Base-by-base conservation (phyloP, 1,140 invertebrate species). In the Apis laboriosa region DNA sequence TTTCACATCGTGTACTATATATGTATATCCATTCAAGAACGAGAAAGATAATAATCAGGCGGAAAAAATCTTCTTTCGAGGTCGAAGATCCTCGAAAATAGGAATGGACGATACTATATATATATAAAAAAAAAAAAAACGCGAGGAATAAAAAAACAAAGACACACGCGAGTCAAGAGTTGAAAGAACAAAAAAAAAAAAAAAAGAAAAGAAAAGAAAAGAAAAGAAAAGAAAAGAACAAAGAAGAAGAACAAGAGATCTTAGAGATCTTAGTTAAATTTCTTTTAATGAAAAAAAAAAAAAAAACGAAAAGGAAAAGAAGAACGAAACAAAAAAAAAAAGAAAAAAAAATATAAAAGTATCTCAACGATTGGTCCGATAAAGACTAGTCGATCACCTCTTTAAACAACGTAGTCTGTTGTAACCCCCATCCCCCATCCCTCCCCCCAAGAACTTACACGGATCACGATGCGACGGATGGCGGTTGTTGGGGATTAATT, bases 361-460 rank as follows among this genome's bases (percentile, higher is more conserved):
- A 92, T 93, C 90, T 92, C 92, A 91, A 92, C 91, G 90, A 83
- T 92, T 93, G 91, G 91, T 92, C 92, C 89, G 85, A 90, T 93
- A 91, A 92, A 93, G 92, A 94, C 92, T 93, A 93, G 92, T 93
- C 90, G 90, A 92, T 91, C 86, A 90, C 83, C 85, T 91, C 89
- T 92, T 90, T 86, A 21, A 34, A 63, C n/a, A 91, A 88, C 90
- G 92, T 2, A 19, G 17, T 49, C 43, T 8, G 34, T 71, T 8
- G n/a, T 51, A 51, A 24, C 83, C 90, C 3, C 34, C 34, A 2
- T 34, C 34, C 34, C 34, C 34, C 34, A 34, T 4, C 34, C 34
- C 34, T 43, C 34, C 34, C 5, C 34, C 63, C 77, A 86, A 86
- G 85, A 61, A 82, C 84, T 90, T n/a, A 84, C 85, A 91, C 75